Base-by-base conservation (phyloP, 2,888 invertebrate genomes). In the Slavum lentiscoides region DNA sequence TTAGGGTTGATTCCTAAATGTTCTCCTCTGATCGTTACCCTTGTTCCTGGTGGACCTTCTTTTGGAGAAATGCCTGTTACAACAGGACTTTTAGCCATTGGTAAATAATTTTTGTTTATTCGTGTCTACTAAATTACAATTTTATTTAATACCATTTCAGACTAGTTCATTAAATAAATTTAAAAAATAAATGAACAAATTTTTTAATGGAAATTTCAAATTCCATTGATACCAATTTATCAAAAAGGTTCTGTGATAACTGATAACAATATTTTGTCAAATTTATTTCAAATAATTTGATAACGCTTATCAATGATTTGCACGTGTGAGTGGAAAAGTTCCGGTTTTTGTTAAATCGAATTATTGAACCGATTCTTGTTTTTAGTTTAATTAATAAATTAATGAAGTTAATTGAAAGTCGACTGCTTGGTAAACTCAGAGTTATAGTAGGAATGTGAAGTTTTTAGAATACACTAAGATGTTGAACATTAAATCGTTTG, bases 21-120 rank as follows among this genome's bases (percentile, higher is more conserved):
- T 89, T 99, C 99, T 82, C 99, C 97, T 84, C 98, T 90, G 85
- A 98, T 94, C 37, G 93, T 97, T 0, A 98, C 93, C 84, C 94
- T 91, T 0, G 98, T 98, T 13, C 98, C 98, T 15, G 98, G 98
- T 64, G 96, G 96, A 0, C 98, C 99, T 88, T 99, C 98, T 85
- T 97, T 98, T 0, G 99, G 99, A 6, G 98, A 98, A 83, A 99
- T 91, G 39, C 99, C 99, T 66, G 97, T 97, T 23, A 98, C 97
- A 80, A 95, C 92, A 15, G 96, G 96, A 73, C 84, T 83, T 58
- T 84, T 82, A 30, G 83, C 84, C 85, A 85, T 85, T 5, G 11
- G 59, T 68, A 59, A 64, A 23, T 11, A 39, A 58, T 0, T 30
- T 0, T 58, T 5, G 13, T 62, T 5, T 30, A 59, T 61, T 49